Evolutionary conservation across 1,140 invertebrate genomes (phyloP), one percentile per base, ranked within the genome.

Genomic region (Monomorium pharaonis): DNA sequence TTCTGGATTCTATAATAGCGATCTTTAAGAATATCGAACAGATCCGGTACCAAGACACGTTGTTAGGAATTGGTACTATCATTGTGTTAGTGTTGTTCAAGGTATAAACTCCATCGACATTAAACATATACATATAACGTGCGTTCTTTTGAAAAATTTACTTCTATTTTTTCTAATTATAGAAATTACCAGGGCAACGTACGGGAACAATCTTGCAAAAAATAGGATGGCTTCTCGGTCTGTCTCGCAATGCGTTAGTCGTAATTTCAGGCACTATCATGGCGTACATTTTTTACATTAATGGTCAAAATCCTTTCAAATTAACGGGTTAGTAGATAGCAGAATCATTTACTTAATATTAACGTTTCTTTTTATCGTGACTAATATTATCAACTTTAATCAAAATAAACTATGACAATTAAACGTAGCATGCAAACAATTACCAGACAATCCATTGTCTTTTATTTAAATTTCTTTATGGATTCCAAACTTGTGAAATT

Each of bases 231-330:
- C 94, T 97, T 56, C 93, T 97, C 0, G 97, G 96, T 42, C 96
- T 97, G 2, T 96, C 97, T 0, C 95, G 98, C 83, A 98, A 98
- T 93, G 97, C 97, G 0, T 92, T 98, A 1, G 95, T 97, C n/a
- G 97, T 98, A 5, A 92, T 98, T 7, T 81, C 96, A 5, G 97
- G 96, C 72, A 96, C 96, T 0, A 62, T 96, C 0, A 90, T 97
- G 14, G 96, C 97, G 0, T 96, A 95, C 87, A 92, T 96, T 24
- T 93, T 96, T 12, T 94, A 96, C 60, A 90, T 94, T 69, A 94
- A 94, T 89, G 95, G 94, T 12, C 92, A 94, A 18, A 89, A 95
- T 54, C 96, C 97, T 0, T 97, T 98, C 65, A 95, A 95, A 60
- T 92, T 98, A 12, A 97, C 97, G 42, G 97, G 97, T 95, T 85